Percentiles rank a stretch among this genome's conserved stretches.
phyloP scores from a whole-genome alignment of 2,888 invertebrate genomes.

The Microchrysa polita region DNA sequence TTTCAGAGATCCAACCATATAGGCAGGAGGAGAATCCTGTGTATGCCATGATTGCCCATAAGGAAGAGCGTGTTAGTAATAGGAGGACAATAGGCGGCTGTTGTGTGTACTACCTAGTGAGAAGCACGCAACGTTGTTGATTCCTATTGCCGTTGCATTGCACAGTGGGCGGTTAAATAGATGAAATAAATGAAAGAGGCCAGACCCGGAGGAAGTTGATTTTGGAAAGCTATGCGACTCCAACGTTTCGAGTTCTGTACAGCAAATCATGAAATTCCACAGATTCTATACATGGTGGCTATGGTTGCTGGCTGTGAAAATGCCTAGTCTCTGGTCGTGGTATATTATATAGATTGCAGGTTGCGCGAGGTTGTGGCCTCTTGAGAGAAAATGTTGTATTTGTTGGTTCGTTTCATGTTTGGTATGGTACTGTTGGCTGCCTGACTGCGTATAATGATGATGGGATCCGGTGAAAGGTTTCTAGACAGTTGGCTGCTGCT shows the following conservation, averaged over 20 bases:
- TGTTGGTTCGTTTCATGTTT: slow-evolving; percentile 10
- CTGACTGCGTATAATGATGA: not conserved
- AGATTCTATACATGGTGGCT: slow-evolving; percentile 36
- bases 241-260: not conserved
- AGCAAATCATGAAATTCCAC: slow-evolving; percentile 20
- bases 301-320: too few relatives aligned
- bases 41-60: not conserved
- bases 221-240: too few relatives aligned
- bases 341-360: slow-evolving; percentile 20
- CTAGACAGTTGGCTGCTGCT: not conserved
- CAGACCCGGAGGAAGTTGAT: not conserved
- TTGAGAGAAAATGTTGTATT: slow-evolving; percentile 1
- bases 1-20: not conserved
- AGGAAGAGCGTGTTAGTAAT: not conserved
- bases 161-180: slow-evolving; percentile 16
- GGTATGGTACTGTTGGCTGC: slow-evolving; percentile 11
- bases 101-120: too few relatives aligned
- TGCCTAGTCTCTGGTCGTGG: slow-evolving; percentile 6
- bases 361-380: slow-evolving; percentile 18
- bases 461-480: not conserved
- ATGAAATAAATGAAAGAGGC: slow-evolving; percentile 11
- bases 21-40: not conserved
- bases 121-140: slow-evolving; percentile 23
- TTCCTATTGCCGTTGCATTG: not conserved
- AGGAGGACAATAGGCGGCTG: not conserved